A percentile compares a stretch with the other conserved stretches of the same genome.
phyloP scores from a whole-genome alignment of 1,140 invertebrate species.

The Proctacanthus coquilletti region DNA sequence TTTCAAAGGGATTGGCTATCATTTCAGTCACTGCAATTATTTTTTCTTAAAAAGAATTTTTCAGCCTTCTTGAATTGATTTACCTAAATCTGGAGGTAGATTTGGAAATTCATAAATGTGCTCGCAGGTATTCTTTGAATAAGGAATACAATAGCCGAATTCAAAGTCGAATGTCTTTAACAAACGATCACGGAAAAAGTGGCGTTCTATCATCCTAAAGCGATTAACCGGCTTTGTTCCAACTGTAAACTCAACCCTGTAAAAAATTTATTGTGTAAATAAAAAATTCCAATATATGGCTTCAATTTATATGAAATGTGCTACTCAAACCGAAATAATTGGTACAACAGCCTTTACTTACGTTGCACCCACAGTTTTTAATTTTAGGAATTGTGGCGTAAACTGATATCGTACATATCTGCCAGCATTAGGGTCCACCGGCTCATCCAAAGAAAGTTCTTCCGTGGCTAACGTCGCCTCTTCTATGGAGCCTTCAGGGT shows the following conservation, averaged over 20 bases:
- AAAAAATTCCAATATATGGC: constrained; percentile 1
- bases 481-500: constrained; percentile 42
- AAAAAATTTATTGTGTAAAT: constrained; percentile 14
- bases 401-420: constrained; percentile 96
- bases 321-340: neutral
- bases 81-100: constrained; percentile 72
- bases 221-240: constrained; percentile 82
- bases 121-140: constrained; percentile 94
- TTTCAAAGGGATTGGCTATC: constrained; percentile 91
- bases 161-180: constrained; percentile 99
- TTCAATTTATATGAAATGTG: neutral
- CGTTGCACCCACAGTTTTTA: constrained; percentile 93
- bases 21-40: constrained; percentile 76
- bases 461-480: constrained; percentile 38
- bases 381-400: constrained; percentile 86
- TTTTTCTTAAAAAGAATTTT: constrained; percentile 1
- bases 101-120: constrained; percentile 98
- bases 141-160: constrained; percentile 98
- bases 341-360: constrained; percentile 26
- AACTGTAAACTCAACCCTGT: constrained; percentile 90
- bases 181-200: constrained; percentile 86
- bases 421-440: constrained; percentile 74
- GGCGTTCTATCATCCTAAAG: constrained; percentile 96
- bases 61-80: constrained; percentile 22
- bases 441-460: constrained; percentile 36